Evolutionary conservation across 2,888 invertebrate genomes (phyloP), one percentile per base, ranked within the genome.

Genomic region (Cryptophagus acutangulus): DNA sequence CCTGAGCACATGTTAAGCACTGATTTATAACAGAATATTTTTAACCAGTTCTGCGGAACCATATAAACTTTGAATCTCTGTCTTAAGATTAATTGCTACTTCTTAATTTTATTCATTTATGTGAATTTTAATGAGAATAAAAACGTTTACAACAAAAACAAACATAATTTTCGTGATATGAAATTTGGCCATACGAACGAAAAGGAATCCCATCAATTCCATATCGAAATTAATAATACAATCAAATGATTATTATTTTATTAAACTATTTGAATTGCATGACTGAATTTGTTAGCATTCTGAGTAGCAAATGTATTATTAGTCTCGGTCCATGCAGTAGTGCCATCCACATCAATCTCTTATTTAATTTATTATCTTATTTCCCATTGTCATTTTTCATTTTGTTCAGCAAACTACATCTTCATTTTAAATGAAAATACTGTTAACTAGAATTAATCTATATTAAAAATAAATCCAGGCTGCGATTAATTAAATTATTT

Each of bases 361-460:
- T 40, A 49, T 49, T 56, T 63, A 63, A 65, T 64, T 63, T 65
- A 66, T 65, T 52, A 60, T 64, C 59, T 63, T 63, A 65, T 65
- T 64, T 63, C 59, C 62, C 59, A 57, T 46, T 43, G 45, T 46
- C 48, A 49, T 52, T 50, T 51, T 49, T 52, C 47, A 48, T 50
- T 45, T 38, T 26, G 24, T 4, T 36, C 14, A n/a, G 20, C 36
- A 37, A 45, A 40, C 43, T 45, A 50, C 48, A 42, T 43, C 50
- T 50, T 50, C 43, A 46, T 51, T 49, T 51, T 45, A 43, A 44
- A 40, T 47, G 16, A 43, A 41, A 25, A 39, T 36, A 41, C 39
- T 38, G 36, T 36, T 31, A 40, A 20, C 8, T 36, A 29, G 31
- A 35, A 42, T 42, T 42, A 38, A 31, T 8, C 16, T 31, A 31